Base-by-base conservation (phyloP, 2,888 invertebrate species). In the Noctua pronuba region DNA sequence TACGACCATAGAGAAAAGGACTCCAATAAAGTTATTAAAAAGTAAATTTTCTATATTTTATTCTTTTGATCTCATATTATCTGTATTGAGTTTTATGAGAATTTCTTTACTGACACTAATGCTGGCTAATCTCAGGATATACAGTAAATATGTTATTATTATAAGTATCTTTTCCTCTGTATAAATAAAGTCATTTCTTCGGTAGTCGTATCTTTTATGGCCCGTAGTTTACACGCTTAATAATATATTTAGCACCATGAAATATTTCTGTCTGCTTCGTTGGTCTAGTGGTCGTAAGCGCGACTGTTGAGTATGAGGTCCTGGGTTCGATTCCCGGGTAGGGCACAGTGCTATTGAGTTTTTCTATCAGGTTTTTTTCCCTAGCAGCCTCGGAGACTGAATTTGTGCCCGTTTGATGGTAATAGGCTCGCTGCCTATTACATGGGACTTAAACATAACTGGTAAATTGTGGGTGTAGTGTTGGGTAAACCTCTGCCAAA, bases 181-280 rank as follows among this genome's bases (percentile, higher is more conserved):
- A 73, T 75, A 84, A 84, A 83, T 83, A 80, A 70, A 83, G 81
- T 52, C n/a, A 73, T 83, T 76, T 64, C 85, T 80, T 67, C 31
- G 44, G 69, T 75, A 75, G 84, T 31, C 21, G 62, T 44, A 41
- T 28, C 24, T 66, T 80, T 84, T 84, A 84, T 80, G 49, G 18
- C 35, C 46, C 65, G 35, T 73, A 67, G 64, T 70, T 83, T 72
- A 84, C 70, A 82, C 67, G 84, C 38, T 79, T 79, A 84, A 55
- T 52, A 28, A 52, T 70, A 70, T 55, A 69, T 44, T 72, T 38
- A 38, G 38, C 60, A 52, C 28, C 28, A 67, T 68, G 24, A 41
- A 75, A 65, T 79, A 49, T 72, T 41, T 41, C 16, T 60, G 58
- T 28, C 2, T 13, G 31, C 18, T 31, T 28, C 8, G 16, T 58